Conservation (phyloP, 92 coral and sea anemone species). For the Muricea muricata region DNA sequence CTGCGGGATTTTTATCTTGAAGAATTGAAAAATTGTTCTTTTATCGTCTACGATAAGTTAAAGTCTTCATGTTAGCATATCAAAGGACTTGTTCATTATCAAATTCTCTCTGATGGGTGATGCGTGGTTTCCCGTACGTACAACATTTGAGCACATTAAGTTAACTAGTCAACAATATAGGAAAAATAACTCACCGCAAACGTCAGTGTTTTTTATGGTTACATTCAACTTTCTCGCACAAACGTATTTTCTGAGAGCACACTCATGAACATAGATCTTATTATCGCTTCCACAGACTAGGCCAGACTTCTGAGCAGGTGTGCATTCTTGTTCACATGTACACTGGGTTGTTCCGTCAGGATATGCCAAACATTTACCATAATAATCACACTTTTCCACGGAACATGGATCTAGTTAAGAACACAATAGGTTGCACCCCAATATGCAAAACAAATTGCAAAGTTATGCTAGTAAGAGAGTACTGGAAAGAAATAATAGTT, state of each 20-base stretch:
- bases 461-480: not conserved
- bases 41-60: too few species aligned
- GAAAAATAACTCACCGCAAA: slow-evolving; percentile 65
- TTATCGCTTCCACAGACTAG: slow-evolving; percentile 74
- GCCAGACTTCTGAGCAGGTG: slow-evolving; percentile 34
- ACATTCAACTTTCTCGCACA: slow-evolving; percentile 59
- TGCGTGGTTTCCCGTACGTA: too few species aligned
- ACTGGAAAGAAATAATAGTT: not conserved
- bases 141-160: not conserved
- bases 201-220: slow-evolving; percentile 57
- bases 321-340: slow-evolving; percentile 30
- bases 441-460: not conserved
- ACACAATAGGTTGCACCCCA: not conserved
- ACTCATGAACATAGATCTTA: slow-evolving; percentile 67
- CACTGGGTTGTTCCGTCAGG: slow-evolving; percentile 46
- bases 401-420: slow-evolving; percentile 28
- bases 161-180: not conserved
- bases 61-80: too few species aligned
- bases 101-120: not conserved
- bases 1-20: too few species aligned
- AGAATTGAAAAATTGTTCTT: too few species aligned
- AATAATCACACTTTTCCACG: not conserved
- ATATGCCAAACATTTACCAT: slow-evolving; percentile 18
- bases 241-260: slow-evolving; percentile 66
- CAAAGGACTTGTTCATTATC: too few species aligned